phyloP scores from a whole-genome alignment of 2,113 vertebrate species.

The Petromus typicus region DNA sequence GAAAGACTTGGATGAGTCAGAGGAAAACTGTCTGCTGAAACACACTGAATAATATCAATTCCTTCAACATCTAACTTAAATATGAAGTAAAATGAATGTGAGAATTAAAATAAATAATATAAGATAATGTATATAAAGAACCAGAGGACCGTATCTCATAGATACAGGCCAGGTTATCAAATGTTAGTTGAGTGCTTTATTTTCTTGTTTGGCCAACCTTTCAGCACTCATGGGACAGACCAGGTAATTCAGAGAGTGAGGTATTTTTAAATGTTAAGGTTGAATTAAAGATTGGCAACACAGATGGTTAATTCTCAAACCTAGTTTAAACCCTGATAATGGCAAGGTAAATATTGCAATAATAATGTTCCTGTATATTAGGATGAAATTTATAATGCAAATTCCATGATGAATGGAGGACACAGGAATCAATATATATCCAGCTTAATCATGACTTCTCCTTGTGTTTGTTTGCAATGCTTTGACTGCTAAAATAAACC shows the following conservation, averaged over 20 bases:
- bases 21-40: neutral
- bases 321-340: conserved; percentile 7
- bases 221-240: neutral
- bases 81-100: neutral
- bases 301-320: neutral
- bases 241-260: neutral
- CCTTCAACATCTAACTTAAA: neutral
- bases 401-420: conserved; percentile 55
- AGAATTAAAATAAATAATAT: neutral
- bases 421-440: conserved; percentile 60
- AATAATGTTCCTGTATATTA: neutral
- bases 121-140: neutral
- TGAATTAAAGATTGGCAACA: conserved; percentile 22
- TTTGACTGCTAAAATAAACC: conserved; percentile 62
- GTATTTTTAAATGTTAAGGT: conserved; percentile 12
- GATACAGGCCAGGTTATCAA: neutral
- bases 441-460: conserved; percentile 32
- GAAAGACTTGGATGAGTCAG: neutral
- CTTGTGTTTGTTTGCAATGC: conserved; percentile 57
- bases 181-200: neutral
- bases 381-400: conserved; percentile 30
- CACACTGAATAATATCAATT: neutral
- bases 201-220: neutral
- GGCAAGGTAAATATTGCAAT: conserved; percentile 31
- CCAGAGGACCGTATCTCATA: neutral